Base-by-base conservation (phyloP, 2,113 vertebrate species). In the Apteryx mantelli region DNA sequence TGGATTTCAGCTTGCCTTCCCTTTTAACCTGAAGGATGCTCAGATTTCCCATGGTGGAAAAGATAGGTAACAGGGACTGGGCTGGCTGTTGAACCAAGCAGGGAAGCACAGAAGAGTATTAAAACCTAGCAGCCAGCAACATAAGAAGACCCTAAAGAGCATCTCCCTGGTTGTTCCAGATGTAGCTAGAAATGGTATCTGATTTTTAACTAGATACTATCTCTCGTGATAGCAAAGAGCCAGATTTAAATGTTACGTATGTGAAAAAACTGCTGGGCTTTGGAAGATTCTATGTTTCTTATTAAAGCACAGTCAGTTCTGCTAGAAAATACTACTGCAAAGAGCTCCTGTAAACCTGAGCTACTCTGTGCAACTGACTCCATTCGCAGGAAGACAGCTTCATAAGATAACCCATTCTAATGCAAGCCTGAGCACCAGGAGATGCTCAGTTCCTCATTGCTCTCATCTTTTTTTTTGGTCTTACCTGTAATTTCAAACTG, bases 401-500 rank as follows among this genome's bases (percentile, higher is more conserved):
- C 22, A 12, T 16, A 26, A 81, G 46, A 17, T 34, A 53, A 61
- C 15, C 32, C 42, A 7, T 50, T 22, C 34, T 63, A 24, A 19
- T 19, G 36, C 13, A 34, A 34, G 44, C 13, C 26, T 20, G 44
- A 77, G 38, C 60, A 18, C 36, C 3, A 7, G 11, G 19, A 13
- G 5, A 30, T 26, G 32, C 60, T 42, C 8, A 5, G 16, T 34
- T 81, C 58, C 79, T 68, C 36, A 1, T 8, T 11, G 24, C 48
- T 78, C 18, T 56, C 22, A 6, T 22, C 28, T 13, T 34, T 16
- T 55, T 56, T 56, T 34, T 30, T 13, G 10, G 17, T 15, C 76
- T 2, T 96, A 99, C 98, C 98, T 97, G 88, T 97, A 36, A 99
- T 97, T 86, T 98, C 98, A 97, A 99, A 98, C 96, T 98, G 97